Conservation (phyloP, 2,888 invertebrate species). For the Acholoe squamosa region DNA sequence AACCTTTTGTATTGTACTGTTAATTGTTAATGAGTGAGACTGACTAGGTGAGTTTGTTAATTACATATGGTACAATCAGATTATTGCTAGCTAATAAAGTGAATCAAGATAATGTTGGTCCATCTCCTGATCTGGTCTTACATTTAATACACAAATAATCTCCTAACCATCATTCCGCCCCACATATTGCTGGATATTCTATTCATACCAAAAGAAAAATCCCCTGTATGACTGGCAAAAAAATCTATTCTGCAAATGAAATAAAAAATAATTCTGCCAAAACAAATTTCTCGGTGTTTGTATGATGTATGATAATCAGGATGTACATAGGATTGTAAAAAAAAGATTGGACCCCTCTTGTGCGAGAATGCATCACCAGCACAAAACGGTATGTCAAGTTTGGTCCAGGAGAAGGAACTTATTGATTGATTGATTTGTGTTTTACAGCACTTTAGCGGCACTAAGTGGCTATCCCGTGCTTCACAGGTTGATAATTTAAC, state of each 20-base stretch:
- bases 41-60: conserved; percentile 21
- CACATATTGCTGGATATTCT: not conserved
- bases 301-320: no score
- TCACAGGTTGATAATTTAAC: no score
- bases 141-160: not conserved
- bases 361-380: no score
- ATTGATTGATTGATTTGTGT: no score
- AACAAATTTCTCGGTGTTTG: not conserved
- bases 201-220: not conserved
- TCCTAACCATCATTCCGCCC: not conserved
- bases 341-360: no score
- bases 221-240: conserved; percentile 33
- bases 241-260: conserved; percentile 48
- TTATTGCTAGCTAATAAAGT: not conserved
- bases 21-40: not conserved
- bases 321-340: no score
- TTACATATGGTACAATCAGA: not conserved
- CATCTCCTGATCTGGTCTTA: not conserved
- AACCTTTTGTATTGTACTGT: not conserved
- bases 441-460: no score
- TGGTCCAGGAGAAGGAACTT: no score
- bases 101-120: not conserved
- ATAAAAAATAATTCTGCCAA: conserved; percentile 35
- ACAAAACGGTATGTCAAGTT: no score
- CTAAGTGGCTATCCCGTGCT: no score